phyloP scores from a whole-genome alignment of 2,888 invertebrate species.

The Idaea dimidiata region DNA sequence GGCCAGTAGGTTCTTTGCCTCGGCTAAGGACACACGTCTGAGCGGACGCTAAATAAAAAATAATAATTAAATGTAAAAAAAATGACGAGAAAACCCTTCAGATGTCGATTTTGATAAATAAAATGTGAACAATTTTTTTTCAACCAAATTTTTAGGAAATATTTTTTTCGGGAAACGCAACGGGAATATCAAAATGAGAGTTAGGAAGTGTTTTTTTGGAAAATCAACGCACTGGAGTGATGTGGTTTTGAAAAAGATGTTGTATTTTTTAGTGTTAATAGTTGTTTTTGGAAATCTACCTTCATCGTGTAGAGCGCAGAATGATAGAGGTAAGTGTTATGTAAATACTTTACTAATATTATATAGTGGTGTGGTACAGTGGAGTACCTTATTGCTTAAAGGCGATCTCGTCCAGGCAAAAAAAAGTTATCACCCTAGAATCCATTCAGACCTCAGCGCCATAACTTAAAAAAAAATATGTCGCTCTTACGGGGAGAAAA shows the following conservation, averaged over 20 bases:
- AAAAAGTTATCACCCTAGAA: no score
- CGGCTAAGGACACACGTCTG: constrained; percentile 54
- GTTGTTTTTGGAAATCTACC: constrained; percentile 60
- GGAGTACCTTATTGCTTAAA: no score
- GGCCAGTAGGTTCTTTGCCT: constrained; percentile 72
- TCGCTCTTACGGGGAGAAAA: no score
- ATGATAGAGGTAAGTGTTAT: constrained; percentile 56
- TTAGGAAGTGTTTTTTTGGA: constrained; percentile 62
- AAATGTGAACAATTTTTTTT: constrained; percentile 49
- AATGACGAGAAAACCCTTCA: constrained; percentile 61
- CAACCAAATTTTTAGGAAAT: constrained; percentile 28
- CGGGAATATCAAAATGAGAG: constrained; percentile 72
- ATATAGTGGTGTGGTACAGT: no score
- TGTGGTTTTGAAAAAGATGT: constrained; percentile 54
- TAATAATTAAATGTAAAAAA: constrained; percentile 43
- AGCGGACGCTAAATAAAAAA: constrained; percentile 24
- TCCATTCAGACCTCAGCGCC: no score
- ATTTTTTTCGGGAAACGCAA: constrained; percentile 40
- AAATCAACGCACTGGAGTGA: constrained; percentile 55
- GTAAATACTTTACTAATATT: no score
- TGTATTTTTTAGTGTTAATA: constrained; percentile 61
- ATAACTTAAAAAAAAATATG: no score
- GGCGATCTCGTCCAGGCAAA: no score
- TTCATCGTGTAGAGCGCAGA: constrained; percentile 49
- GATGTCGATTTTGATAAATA: constrained; percentile 45